Evolutionary conservation across 2,888 invertebrate species (phyloP), one percentile per base, ranked within the genome.

Genomic region (Leptopilina drosophilae): DNA sequence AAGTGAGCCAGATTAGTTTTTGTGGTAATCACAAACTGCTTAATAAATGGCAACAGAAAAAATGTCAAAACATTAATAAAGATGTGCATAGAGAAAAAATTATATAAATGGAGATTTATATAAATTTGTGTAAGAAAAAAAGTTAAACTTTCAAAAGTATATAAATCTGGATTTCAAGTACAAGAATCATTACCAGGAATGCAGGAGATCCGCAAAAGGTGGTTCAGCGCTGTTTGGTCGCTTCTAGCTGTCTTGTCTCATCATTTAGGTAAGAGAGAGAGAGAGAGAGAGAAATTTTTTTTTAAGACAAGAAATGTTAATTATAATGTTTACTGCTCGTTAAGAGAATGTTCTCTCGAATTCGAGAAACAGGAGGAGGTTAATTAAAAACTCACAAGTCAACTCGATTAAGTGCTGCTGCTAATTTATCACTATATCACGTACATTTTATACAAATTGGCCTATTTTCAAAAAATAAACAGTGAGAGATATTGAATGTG

Each of bases 191-290:
- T 33, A 53, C 56, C 73, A 73, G 73, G 82, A 80, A 89, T 89
- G 90, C 88, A 87, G 89, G 87, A 88, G 82, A 87, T 84, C 79
- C 89, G 88, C 59, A 85, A 86, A 85, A 89, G 87, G 83, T 90
- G 90, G 89, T 83, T 89, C 67, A 85, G 85, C 82, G 89, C 87
- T 83, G 82, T 86, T 83, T 86, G 90, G 83, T 85, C 88, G 56
- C 84, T 89, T 82, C 85, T 90, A 85, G 88, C 88, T 78, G 86
- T 90, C 56, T 87, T 89, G 69, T 88, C 86, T 64, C 88, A 87
- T 84, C 90, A 88, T 79, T 88, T 87, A 83, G 90, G 90, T 90
- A 82, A 89, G 89, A 62, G 15, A 62, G 6, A 15, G 9, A 15
- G 20, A 62, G 7, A 15, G 6, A n/a, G n/a, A n/a, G n/a, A n/a